Conservation (phyloP, 2,113 vertebrate genomes). For the Limnothrissa miodon region DNA sequence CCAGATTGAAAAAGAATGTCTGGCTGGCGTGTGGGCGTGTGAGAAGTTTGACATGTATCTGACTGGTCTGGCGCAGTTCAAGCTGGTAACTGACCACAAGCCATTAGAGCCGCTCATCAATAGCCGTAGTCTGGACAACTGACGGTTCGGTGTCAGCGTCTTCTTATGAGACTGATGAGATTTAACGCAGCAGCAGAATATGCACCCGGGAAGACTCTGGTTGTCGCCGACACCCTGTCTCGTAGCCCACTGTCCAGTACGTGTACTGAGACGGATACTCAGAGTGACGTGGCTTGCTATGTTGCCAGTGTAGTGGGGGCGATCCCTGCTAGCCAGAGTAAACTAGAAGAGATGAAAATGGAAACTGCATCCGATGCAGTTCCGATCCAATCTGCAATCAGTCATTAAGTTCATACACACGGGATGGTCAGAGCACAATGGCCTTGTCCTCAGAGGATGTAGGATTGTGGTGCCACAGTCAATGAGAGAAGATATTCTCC, state of each 20-base stretch:
- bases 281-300: too few relatives aligned
- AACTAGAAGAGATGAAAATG: too few relatives aligned
- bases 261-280: too few relatives aligned
- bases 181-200: slow-evolving; percentile 33
- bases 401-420: too few relatives aligned
- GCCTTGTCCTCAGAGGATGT: too few relatives aligned
- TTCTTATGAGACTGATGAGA: slow-evolving; percentile 41
- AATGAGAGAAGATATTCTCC: too few relatives aligned
- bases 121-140: slow-evolving; percentile 45
- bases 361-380: too few relatives aligned
- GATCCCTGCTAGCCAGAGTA: too few relatives aligned
- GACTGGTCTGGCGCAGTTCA: slow-evolving; percentile 48
- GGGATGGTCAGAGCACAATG: too few relatives aligned
- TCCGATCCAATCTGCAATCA: too few relatives aligned
- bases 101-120: slow-evolving; percentile 50
- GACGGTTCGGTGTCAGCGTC: slow-evolving; percentile 43
- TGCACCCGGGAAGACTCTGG: neutral
- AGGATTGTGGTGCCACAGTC: too few relatives aligned
- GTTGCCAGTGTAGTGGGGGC: too few relatives aligned
- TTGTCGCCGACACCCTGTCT: slow-evolving; percentile 31
- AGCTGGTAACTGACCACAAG: slow-evolving; percentile 46
- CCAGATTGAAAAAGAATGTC: slow-evolving; percentile 45
- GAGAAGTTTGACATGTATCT: slow-evolving; percentile 53
- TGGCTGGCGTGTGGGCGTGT: slow-evolving; percentile 43
- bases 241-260: neutral